Conservation (phyloP, 2,888 invertebrate genomes). For the Pyrochroa serraticornis region DNA sequence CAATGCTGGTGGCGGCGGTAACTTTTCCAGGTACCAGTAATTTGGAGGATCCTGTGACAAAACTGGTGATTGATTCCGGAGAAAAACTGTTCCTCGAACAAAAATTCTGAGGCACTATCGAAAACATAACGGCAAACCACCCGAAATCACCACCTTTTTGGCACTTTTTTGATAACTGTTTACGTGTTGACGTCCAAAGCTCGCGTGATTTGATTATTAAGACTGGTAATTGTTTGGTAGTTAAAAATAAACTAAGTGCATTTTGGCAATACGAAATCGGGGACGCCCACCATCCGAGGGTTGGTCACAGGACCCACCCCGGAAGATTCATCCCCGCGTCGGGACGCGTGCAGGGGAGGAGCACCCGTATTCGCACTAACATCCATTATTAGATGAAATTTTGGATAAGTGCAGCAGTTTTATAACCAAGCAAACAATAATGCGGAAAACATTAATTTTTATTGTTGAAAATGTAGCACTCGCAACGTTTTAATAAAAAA, state of each 20-base stretch:
- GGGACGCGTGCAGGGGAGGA: conserved; percentile 43
- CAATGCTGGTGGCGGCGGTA: conserved; percentile 48
- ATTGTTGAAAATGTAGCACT: too few species aligned
- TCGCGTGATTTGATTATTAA: conserved; percentile 29
- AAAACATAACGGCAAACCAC: conserved; percentile 39
- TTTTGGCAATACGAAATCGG: conserved; percentile 46
- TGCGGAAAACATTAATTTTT: too few species aligned
- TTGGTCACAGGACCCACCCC: conserved; percentile 46
- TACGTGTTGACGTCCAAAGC: conserved; percentile 34
- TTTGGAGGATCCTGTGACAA: conserved; percentile 47
- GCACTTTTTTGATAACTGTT: conserved; percentile 19
- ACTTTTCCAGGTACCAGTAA: conserved; percentile 54
- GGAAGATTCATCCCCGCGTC: conserved; percentile 35
- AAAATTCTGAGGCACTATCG: conserved; percentile 40
- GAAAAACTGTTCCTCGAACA: conserved; percentile 28
- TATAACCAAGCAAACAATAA: too few species aligned
- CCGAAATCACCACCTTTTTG: conserved; percentile 6
- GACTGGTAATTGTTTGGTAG: conserved; percentile 40
- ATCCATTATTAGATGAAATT: neutral
- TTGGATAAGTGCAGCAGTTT: neutral
- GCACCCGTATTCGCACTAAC: neutral
- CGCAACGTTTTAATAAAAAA: too few species aligned
- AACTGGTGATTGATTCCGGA: conserved; percentile 40
- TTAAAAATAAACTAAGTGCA: conserved; percentile 45
- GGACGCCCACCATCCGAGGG: conserved; percentile 50